Conservation (phyloP, 2,113 vertebrate species). For the Phrynocephalus versicolor region DNA sequence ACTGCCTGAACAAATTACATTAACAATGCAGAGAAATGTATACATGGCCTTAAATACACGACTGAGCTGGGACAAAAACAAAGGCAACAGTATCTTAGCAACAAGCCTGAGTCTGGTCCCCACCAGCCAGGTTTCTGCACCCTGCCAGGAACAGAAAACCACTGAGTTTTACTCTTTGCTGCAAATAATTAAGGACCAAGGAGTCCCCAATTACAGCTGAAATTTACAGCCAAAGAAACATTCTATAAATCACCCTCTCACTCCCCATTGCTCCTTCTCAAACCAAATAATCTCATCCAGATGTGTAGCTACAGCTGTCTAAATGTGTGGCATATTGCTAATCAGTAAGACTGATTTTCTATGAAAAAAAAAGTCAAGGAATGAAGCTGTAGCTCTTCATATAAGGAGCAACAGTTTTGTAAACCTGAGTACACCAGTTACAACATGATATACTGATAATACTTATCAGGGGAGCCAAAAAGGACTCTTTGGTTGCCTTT, state of each 20-base stretch:
- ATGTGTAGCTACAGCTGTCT: conserved; percentile 74
- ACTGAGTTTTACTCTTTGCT: conserved; percentile 58
- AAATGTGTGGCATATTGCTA: conserved; percentile 59
- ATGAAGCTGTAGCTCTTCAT: conserved; percentile 40
- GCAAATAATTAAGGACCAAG: conserved; percentile 71
- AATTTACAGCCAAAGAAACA: conserved; percentile 77
- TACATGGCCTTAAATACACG: conserved; percentile 67
- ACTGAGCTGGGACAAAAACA: conserved; percentile 58
- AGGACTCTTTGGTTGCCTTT: background rate
- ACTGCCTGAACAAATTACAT: conserved; percentile 75
- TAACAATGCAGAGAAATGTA: conserved; percentile 76
- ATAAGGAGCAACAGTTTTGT: conserved; percentile 49
- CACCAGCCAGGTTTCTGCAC: conserved; percentile 2
- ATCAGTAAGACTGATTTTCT: conserved; percentile 58
- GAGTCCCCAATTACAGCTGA: conserved; percentile 77
- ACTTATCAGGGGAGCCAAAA: background rate
- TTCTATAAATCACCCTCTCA: conserved; percentile 73
- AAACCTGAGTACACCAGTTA: conserved; percentile 10
- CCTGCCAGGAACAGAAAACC: conserved; percentile 61
- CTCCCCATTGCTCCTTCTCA: conserved; percentile 52
- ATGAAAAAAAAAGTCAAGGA: conserved; percentile 53
- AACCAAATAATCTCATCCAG: conserved; percentile 78
- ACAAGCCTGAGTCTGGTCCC: conserved; percentile 31
- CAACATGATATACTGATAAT: conserved; percentile 12
- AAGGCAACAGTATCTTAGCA: conserved; percentile 53